Base-by-base conservation (phyloP, 2,888 invertebrate genomes). In the Phyllotreta striolata region DNA sequence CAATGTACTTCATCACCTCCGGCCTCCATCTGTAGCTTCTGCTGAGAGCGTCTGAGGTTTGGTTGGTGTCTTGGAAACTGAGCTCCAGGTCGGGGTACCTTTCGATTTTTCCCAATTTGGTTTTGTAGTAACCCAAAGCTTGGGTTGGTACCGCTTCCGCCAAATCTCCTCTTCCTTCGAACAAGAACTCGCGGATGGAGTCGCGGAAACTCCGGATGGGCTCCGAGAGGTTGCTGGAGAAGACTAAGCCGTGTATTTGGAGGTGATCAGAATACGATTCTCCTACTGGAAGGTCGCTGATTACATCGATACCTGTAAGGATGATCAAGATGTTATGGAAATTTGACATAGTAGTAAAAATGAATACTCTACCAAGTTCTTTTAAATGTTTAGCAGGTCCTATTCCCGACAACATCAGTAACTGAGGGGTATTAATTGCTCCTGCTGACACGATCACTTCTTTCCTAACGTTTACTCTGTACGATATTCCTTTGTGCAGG, bases 261-360 rank as follows among this genome's bases (percentile, higher is more conserved):
- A 91, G 84, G 73, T 92, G 92, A 77, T 92, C 92, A 77, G 91
- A 91, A 0, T 92, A 83, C 78, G 91, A 91, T 72, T 86, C 85
- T 2, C 93, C 93, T 0, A 93, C 92, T 0, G 87, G 88, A 1
- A 91, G 83, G 74, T 92, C 85, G 66, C 86, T 83, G 46, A 91
- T 74, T 3, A 88, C 84, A 0, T 83, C 77, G 55, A 93, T 89
- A 1, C 63, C 70, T 68, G 35, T 51, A 35, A 41, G 38, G 4
- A 10, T 49, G 43, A 35, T 37, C n/a, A 35, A 10, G 34, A 43
- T 9, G 43, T 13, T 47, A 14, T 55, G 9, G 6, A 43, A 41
- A 55, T 10, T 9, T 10, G 10, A 41, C 12, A 41, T 43, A 10
- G n/a, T 5, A 6, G 10, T 39, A 39, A 6, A 39, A 39, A 41